Percentiles rank a stretch among this genome's conserved stretches.
Conservation (phyloP, 2,888 invertebrate species). For the Aspidiotus rigidus region DNA sequence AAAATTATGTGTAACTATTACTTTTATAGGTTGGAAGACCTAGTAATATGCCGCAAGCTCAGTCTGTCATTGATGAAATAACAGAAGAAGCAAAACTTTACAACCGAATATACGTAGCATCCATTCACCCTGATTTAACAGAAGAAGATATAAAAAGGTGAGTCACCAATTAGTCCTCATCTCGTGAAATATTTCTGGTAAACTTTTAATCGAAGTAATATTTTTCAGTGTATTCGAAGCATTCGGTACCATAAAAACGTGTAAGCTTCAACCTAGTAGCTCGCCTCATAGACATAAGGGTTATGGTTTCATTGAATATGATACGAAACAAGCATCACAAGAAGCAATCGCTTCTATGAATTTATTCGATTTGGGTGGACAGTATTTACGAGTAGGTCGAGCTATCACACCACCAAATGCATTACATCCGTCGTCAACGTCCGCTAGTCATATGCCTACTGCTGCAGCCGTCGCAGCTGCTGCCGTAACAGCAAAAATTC, state of each 20-base stretch:
- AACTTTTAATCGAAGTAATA: no score
- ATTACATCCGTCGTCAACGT: constrained; percentile 60
- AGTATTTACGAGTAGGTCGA: constrained; percentile 81
- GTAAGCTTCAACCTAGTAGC: constrained; percentile 84
- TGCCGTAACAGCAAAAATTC: constrained; percentile 85
- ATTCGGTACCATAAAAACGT: constrained; percentile 90
- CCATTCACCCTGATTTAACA: constrained; percentile 92
- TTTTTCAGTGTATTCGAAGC: constrained; percentile 86
- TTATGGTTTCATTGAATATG: constrained; percentile 97
- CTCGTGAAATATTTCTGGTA: not conserved
- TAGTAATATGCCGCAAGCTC: constrained; percentile 99
- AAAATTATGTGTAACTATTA: constrained; percentile 39
- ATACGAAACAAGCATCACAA: constrained; percentile 78
- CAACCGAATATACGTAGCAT: constrained; percentile 95
- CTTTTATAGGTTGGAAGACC: constrained; percentile 69
- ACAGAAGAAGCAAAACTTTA: constrained; percentile 96
- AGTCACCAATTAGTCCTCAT: not conserved
- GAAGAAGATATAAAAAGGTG: constrained; percentile 91
- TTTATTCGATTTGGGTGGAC: constrained; percentile 96
- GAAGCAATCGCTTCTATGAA: constrained; percentile 99
- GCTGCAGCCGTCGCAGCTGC: constrained; percentile 87
- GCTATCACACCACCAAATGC: constrained; percentile 97
- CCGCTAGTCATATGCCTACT: constrained; percentile 81
- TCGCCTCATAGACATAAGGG: constrained; percentile 88
- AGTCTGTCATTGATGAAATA: constrained; percentile 96